These are phyloP conservation scores for Dione juno DNA, from an alignment of 2,888 invertebrate species.

Conservation along the genomic window DNA sequence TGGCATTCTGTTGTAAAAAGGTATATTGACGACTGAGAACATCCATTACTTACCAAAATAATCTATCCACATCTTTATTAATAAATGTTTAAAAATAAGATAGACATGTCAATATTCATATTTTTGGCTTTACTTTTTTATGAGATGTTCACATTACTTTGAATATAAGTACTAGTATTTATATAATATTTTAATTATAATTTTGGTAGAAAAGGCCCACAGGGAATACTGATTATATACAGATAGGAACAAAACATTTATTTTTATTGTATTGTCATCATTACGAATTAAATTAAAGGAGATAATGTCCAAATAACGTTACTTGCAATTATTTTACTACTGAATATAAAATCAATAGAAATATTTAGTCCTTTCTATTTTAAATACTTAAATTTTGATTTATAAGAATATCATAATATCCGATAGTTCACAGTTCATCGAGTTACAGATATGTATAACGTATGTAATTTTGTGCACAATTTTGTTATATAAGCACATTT, in stretches of 20 bases:
- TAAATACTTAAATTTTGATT: conserved; percentile 1
- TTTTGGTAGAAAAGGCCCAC: neutral
- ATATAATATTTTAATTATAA: neutral
- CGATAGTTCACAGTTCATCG: conserved; percentile 14
- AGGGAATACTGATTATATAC: neutral
- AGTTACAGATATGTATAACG: conserved; percentile 6
- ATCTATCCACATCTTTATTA: neutral
- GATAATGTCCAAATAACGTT: neutral
- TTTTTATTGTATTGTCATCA: neutral
- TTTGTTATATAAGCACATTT: neutral
- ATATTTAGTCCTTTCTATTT: conserved; percentile 7
- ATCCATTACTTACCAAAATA: conserved; percentile 11
- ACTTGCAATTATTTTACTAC: neutral
- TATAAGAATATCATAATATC: conserved; percentile 7
- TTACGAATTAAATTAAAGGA: neutral
- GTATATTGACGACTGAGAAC: conserved; percentile 6
- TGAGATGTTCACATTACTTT: neutral
- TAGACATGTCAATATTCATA: neutral
- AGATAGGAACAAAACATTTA: neutral
- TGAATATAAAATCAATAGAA: neutral
- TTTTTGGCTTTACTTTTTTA: neutral
- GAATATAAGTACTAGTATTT: neutral
- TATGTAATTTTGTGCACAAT: conserved; percentile 3
- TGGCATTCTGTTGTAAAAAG: conserved; percentile 89
- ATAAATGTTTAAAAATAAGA: conserved; percentile 1